Evolutionary conservation across 1,140 invertebrate genomes (phyloP).

Genomic region (Archivesica marissinica): DNA sequence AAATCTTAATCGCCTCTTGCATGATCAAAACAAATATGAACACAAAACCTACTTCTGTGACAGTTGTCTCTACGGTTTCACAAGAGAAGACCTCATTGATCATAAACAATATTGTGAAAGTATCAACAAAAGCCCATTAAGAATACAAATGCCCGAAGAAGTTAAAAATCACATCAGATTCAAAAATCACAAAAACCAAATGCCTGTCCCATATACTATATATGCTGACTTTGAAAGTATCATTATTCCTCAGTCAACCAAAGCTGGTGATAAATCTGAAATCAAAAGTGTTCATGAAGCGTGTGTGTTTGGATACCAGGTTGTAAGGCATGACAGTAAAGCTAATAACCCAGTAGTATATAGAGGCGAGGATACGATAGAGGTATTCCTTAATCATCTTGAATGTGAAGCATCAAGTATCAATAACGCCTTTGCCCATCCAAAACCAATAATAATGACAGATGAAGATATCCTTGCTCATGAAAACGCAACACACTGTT

Average conservation of each 20-base stretch:
- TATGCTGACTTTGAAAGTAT: slow-evolving; percentile 4
- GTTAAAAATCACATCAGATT: too few relatives aligned
- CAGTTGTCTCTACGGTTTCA: slow-evolving; percentile 59
- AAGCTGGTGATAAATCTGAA: background rate
- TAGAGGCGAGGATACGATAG: slow-evolving; percentile 12
- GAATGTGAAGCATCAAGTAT: slow-evolving; percentile 39
- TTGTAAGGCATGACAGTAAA: background rate
- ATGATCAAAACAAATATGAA: slow-evolving; percentile 20
- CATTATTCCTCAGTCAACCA: background rate
- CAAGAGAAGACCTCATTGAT: slow-evolving; percentile 13
- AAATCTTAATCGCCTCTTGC: slow-evolving; percentile 52
- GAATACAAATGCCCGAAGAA: background rate
- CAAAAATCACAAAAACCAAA: slow-evolving; percentile 5
- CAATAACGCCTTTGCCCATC: slow-evolving; percentile 1
- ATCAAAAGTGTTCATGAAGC: slow-evolving; percentile 10
- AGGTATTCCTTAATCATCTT: slow-evolving; percentile 25
- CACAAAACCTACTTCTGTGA: slow-evolving; percentile 46
- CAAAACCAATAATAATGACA: slow-evolving; percentile 37
- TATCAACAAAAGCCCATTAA: background rate
- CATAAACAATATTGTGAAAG: slow-evolving; percentile 29
- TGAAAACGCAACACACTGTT: slow-evolving; percentile 40
- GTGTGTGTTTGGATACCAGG: slow-evolving; percentile 35
- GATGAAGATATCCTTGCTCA: slow-evolving; percentile 26
- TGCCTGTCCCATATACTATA: background rate
- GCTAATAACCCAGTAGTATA: slow-evolving; percentile 6